Evolutionary conservation across 2,888 invertebrate genomes (phyloP).

Genomic region (Diplolepis rosae): DNA sequence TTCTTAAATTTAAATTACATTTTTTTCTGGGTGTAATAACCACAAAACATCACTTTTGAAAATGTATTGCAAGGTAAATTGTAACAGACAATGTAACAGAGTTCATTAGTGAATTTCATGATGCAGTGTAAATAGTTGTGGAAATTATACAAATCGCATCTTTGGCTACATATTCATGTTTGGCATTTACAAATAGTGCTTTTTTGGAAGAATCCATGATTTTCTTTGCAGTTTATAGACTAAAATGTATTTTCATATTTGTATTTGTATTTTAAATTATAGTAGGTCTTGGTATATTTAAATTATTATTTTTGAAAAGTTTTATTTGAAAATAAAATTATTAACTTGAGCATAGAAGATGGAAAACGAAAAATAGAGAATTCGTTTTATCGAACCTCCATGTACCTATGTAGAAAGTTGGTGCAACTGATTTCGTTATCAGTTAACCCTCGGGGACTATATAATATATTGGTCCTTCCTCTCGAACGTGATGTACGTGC

Average conservation of each 20-base stretch:
- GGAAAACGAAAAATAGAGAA: not conserved
- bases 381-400: not conserved
- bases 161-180: constrained; percentile 31
- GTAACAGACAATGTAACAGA: not conserved
- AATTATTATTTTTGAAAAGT: too few relatives aligned
- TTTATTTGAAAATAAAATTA: not conserved
- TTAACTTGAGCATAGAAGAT: too few relatives aligned
- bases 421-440: not conserved
- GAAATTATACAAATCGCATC: not conserved
- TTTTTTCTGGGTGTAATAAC: too few relatives aligned
- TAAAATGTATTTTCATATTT: not conserved
- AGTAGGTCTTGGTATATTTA: too few relatives aligned
- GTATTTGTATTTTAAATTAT: too few relatives aligned
- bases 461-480: not conserved
- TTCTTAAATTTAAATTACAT: too few relatives aligned
- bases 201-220: constrained; percentile 14
- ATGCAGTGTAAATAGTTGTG: constrained; percentile 1
- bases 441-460: not conserved
- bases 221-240: not conserved
- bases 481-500: not conserved
- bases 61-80: not conserved
- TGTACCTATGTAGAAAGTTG: not conserved
- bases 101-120: constrained; percentile 11
- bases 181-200: constrained; percentile 23
- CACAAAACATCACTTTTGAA: too few relatives aligned